Evolutionary conservation across 2,113 vertebrate genomes (phyloP), one percentile per base, ranked within the genome.

Genomic region (Glaucomys volans): DNA sequence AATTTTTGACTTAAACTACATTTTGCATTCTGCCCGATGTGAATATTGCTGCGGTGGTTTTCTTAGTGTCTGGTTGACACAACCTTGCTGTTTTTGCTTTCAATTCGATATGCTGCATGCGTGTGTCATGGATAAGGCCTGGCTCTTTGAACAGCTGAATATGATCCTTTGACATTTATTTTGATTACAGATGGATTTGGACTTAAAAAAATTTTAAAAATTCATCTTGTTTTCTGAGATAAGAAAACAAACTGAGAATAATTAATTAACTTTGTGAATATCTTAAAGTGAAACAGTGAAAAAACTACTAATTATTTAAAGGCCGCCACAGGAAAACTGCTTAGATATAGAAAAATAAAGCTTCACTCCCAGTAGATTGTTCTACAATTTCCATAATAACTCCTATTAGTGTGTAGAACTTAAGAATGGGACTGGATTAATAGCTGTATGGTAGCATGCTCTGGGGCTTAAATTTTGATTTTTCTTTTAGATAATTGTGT

Each of bases 381-480:
- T 18, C 80, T 4, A 42, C 47, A 57, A 57, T 66, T 90, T 77
- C n/a, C 67, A 17, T 10, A 64, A 57, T 32, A 50, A 32, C 24
- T 13, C 8, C 44, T 82, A 24, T 8, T 42, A 42, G 35, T 37
- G 59, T 47, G 52, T 11, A 52, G 84, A 76, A 81, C 85, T 75
- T 81, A 91, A 89, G 93, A 91, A n/a, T 40, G 42, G 24, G 28
- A 26, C 28, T 85, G 44, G 85, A 44, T 66, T 42, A 79, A 66
- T 59, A 88, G 64, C 16, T 54, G 6, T 35, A 18, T 3, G 32
- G 44, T 67, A 44, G 32, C 20, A 13, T 35, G n/a, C 32, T 40
- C 72, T 77, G 28, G 28, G 75, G 22, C 69, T 95, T 92, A 47
- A 66, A 76, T 71, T 90, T 69, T 64, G 66, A 54, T 79, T 88